Evolutionary conservation across 2,113 vertebrate genomes (phyloP).

Genomic region (Crotalus viridis): DNA sequence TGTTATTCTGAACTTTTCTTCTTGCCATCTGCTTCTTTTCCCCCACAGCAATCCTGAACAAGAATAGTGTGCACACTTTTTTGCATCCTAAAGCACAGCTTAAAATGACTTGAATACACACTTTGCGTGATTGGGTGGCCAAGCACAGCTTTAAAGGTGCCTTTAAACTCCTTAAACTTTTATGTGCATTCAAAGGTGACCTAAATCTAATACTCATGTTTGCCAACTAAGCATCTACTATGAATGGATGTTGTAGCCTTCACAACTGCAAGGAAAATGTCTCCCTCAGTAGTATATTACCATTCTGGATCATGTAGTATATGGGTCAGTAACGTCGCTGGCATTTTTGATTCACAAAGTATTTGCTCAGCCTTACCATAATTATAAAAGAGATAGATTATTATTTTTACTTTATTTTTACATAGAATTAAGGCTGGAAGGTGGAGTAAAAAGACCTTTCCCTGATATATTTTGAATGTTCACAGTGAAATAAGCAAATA

Average conservation of each 20-base stretch:
- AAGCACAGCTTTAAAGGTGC: neutral
- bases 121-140: neutral
- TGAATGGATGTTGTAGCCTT: neutral
- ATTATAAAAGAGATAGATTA: neutral
- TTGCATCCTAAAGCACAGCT: neutral
- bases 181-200: neutral
- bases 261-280: neutral
- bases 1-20: neutral
- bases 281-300: neutral
- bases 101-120: neutral
- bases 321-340: neutral
- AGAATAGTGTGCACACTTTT: neutral
- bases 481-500: too few relatives aligned
- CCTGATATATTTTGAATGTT: too few relatives aligned
- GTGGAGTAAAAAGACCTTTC: too few relatives aligned
- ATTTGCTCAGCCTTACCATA: neutral
- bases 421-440: neutral
- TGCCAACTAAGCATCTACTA: neutral
- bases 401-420: neutral
- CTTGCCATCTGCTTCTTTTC: neutral
- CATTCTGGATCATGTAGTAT: neutral
- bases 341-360: neutral
- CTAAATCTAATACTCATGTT: neutral
- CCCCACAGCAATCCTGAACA: neutral
- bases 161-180: neutral